Evolutionary conservation across 2,797 vertebrate genomes (phyloP).

Genomic region (Atherinosoma microstoma): DNA sequence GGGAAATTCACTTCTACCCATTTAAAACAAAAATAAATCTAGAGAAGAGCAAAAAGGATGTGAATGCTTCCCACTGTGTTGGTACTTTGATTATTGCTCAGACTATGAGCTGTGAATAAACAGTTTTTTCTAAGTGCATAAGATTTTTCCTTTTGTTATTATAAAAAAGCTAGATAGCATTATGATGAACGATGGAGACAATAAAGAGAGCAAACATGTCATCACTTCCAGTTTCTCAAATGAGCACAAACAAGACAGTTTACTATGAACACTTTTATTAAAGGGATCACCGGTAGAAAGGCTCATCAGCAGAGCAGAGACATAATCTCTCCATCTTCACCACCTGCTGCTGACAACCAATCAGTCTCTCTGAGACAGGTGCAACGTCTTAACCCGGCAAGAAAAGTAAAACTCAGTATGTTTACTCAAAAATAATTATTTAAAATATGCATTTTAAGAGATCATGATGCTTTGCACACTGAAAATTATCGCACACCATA

Average conservation of each 20-base stretch:
- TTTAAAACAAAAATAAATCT: not conserved
- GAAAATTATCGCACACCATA: slow-evolving; percentile 57
- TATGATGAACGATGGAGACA: not conserved
- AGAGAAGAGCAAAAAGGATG: not conserved
- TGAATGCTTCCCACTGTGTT: not conserved
- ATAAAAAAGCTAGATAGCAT: not conserved
- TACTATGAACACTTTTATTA: slow-evolving; percentile 83
- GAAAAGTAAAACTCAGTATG: slow-evolving; percentile 46
- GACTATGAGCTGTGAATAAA: slow-evolving; percentile 10
- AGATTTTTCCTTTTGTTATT: not conserved
- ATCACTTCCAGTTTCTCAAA: slow-evolving; percentile 13
- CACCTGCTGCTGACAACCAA: slow-evolving; percentile 48
- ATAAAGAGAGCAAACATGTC: not conserved
- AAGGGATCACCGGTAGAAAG: slow-evolving; percentile 82
- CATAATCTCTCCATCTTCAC: slow-evolving; percentile 43
- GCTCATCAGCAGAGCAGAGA: slow-evolving; percentile 67
- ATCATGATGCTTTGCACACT: slow-evolving; percentile 51
- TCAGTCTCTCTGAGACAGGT: slow-evolving; percentile 56
- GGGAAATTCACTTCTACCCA: not conserved
- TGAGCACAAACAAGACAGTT: slow-evolving; percentile 41
- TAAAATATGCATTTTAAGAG: slow-evolving; percentile 54
- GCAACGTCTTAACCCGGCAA: slow-evolving; percentile 39
- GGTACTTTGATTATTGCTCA: not conserved
- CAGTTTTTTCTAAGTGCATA: not conserved
- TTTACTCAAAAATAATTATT: slow-evolving; percentile 51